These are phyloP conservation scores for Chironomus riparius DNA, from an alignment of 2,888 invertebrate genomes.

Conservation along the genomic window DNA sequence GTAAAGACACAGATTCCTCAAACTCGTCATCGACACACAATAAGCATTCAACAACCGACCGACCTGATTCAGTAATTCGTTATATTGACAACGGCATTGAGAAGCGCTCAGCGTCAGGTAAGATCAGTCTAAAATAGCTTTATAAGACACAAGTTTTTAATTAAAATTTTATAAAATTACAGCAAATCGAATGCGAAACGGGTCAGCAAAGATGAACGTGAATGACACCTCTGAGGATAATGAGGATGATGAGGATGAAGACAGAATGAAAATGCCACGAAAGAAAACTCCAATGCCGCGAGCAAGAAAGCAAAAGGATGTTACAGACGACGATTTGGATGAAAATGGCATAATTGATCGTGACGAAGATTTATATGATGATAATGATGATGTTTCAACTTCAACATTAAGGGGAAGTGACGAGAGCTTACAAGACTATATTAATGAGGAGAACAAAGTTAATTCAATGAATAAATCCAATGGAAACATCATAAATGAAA, in stretches of 20 bases:
- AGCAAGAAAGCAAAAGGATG: not conserved
- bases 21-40: slow-evolving; percentile 6
- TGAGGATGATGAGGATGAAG: slow-evolving; percentile 1
- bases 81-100: slow-evolving; percentile 23
- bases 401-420: slow-evolving; percentile 27
- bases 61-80: slow-evolving; percentile 2
- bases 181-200: not conserved
- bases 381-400: slow-evolving; percentile 27
- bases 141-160: not conserved
- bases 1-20: slow-evolving; percentile 22
- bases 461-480: not conserved
- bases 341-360: slow-evolving; percentile 23
- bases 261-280: not conserved
- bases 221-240: not conserved
- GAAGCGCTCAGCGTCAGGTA: not conserved
- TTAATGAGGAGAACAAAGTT: slow-evolving; percentile 25
- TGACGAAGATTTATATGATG: slow-evolving; percentile 21
- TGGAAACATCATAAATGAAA: not conserved
- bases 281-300: slow-evolving; percentile 23
- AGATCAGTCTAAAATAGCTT: not conserved
- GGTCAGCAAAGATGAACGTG: slow-evolving; percentile 1
- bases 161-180: not conserved
- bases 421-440: slow-evolving; percentile 18
- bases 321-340: slow-evolving; percentile 7
- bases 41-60: not conserved